Percentiles rank a stretch among this genome's conserved stretches.
These are phyloP conservation scores for Ostrea edulis DNA, from an alignment of 1,140 invertebrate species.

Conservation along the genomic window DNA sequence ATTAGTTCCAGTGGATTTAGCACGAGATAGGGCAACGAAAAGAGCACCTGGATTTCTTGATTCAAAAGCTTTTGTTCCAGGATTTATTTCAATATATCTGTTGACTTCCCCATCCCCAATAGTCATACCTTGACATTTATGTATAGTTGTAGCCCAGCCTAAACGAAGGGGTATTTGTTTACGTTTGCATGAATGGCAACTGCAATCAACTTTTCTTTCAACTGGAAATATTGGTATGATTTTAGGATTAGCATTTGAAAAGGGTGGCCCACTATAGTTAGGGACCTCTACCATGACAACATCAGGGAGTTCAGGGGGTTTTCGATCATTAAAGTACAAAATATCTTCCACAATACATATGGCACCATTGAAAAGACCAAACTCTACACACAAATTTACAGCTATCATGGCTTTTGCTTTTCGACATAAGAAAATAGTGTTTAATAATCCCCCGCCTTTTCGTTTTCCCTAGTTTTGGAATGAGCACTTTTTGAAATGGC, in stretches of 20 bases:
- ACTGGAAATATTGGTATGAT: constrained; percentile 47
- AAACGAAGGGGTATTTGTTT: constrained; percentile 59
- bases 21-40: constrained; percentile 55
- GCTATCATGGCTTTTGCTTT: constrained; percentile 55
- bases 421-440: constrained; percentile 44
- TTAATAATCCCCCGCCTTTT: constrained; percentile 37
- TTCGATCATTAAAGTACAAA: no score
- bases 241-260: constrained; percentile 37
- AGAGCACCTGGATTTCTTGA: constrained; percentile 53
- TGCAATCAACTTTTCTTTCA: constrained; percentile 45
- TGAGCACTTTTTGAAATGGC: constrained; percentile 43
- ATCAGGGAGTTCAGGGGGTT: no score
- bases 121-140: constrained; percentile 56
- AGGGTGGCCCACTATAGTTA: constrained; percentile 50
- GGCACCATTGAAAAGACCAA: no score
- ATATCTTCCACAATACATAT: constrained; percentile 51
- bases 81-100: constrained; percentile 49
- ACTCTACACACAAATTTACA: constrained; percentile 53
- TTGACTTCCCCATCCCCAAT: constrained; percentile 48
- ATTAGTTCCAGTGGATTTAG: constrained; percentile 45
- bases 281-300: constrained; percentile 51
- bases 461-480: background rate
- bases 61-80: constrained; percentile 47
- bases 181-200: constrained; percentile 51
- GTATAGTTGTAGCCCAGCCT: constrained; percentile 56